Conservation (phyloP, 1,140 invertebrate genomes). For the Pachyrhynchus sulphureomaculatus region DNA sequence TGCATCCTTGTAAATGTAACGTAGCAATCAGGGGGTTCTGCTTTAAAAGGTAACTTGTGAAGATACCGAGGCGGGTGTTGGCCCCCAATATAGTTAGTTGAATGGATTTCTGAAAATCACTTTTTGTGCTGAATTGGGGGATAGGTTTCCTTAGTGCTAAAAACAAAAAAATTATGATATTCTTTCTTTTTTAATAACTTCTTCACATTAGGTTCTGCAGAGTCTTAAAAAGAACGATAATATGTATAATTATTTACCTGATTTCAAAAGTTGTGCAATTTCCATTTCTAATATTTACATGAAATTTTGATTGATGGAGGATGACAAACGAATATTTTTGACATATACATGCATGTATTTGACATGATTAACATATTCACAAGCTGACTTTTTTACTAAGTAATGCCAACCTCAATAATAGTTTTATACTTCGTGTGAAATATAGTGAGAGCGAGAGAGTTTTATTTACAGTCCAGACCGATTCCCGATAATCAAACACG, state of each 20-base stretch:
- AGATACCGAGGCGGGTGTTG: slow-evolving; percentile 37
- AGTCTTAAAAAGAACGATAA: neutral
- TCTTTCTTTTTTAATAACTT: too few relatives aligned
- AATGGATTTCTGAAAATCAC: slow-evolving; percentile 24
- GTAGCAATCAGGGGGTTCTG: slow-evolving; percentile 45
- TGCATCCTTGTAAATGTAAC: slow-evolving; percentile 40
- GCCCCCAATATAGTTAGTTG: slow-evolving; percentile 45
- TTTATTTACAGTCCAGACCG: too few relatives aligned
- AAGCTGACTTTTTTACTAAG: too few relatives aligned
- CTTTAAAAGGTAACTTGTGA: slow-evolving; percentile 42
- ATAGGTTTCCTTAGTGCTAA: neutral
- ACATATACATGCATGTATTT: neutral
- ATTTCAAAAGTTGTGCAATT: neutral
- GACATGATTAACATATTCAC: neutral
- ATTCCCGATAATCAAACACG: too few relatives aligned
- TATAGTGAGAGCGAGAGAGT: too few relatives aligned
- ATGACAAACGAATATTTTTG: neutral
- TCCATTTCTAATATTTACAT: slow-evolving; percentile 13
- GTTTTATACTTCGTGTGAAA: too few relatives aligned
- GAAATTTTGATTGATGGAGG: slow-evolving; percentile 8
- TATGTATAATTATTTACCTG: neutral
- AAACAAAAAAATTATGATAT: neutral
- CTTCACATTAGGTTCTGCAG: too few relatives aligned
- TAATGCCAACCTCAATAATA: too few relatives aligned
- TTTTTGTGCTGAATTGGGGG: neutral